Evolutionary conservation across 2,113 vertebrate species (phyloP), one percentile per base, ranked within the genome.

Genomic region (Psilopsiagon aymara): DNA sequence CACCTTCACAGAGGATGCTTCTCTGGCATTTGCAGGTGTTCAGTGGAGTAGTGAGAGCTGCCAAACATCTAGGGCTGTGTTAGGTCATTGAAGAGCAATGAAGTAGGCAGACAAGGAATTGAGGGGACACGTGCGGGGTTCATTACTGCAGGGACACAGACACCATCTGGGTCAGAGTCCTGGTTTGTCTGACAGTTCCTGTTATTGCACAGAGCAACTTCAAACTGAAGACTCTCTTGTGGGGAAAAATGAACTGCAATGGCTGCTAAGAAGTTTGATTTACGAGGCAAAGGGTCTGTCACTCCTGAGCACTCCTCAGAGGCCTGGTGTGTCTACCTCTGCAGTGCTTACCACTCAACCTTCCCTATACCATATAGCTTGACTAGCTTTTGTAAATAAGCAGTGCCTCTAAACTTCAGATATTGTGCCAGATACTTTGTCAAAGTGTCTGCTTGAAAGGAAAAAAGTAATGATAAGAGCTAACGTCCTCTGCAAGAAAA

Each of bases 51-150:
- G 33, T 27, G 44, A 83, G 17, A 55, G 47, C 29, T 68, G 82
- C 7, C n/a, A 79, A 9, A 39, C 2, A 8, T 19, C 5, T 28
- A 16, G 29, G 33, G 25, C 39, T 68, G 7, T 15, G 19, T 39
- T 13, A 46, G 12, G 11, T 19, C 84, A 15, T 13, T 39, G 43
- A 93, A 73, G 35, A 51, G 9, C 51, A 41, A 15, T 25, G 52
- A 71, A 44, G 51, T 29, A 62, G 15, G 31, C n/a, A 92, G 47
- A 59, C 21, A 63, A 55, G 71, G 23, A 67, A 6, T 52, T 47
- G 39, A 31, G 35, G 29, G 35, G 39, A 68, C 35, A 44, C 0
- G 0, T 0, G 1, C 29, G 1, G 5, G 55, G 71, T 44, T 68
- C 31, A 23, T n/a, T 44, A 44, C 25, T 57, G 43, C 25, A n/a